Evolutionary conservation across 2,113 vertebrate species (phyloP).

Genomic region (Phoxinus phoxinus): DNA sequence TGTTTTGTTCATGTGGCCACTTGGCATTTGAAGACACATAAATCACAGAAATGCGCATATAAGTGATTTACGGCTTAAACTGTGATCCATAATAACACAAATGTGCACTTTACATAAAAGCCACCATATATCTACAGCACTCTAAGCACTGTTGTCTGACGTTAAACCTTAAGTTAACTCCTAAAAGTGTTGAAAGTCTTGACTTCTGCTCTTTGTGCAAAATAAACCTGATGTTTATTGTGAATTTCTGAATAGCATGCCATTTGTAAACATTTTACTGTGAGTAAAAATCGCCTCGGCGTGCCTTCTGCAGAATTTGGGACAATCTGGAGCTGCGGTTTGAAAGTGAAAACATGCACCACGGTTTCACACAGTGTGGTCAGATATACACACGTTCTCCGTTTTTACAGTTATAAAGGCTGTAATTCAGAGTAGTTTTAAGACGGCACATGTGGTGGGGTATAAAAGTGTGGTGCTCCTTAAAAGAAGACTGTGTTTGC

Average conservation of each 20-base stretch:
- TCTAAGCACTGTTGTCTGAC: not conserved
- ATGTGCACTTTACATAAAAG: not conserved
- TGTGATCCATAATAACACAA: slow-evolving; percentile 5
- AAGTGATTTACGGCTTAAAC: slow-evolving; percentile 3
- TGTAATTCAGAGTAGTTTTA: slow-evolving; percentile 6
- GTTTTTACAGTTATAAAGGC: slow-evolving; percentile 1
- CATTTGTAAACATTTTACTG: not conserved
- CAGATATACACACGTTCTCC: slow-evolving; percentile 6
- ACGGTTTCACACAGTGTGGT: slow-evolving; percentile 6
- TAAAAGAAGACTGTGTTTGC: not conserved
- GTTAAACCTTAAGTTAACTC: not conserved
- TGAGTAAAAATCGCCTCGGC: not conserved
- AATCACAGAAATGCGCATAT: not conserved
- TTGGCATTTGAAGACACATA: slow-evolving; percentile 13
- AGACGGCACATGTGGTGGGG: not conserved
- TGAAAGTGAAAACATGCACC: not conserved
- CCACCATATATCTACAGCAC: not conserved
- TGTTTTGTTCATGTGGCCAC: not conserved
- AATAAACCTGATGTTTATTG: not conserved
- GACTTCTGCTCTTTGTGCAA: not conserved
- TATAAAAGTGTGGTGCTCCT: slow-evolving; percentile 13
- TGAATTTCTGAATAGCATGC: not conserved
- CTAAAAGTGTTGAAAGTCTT: not conserved
- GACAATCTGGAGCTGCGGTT: not conserved
- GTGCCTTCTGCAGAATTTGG: not conserved